Percentiles rank a stretch among this genome's conserved stretches.
Conservation (phyloP, 2,888 invertebrate species). For the Latrodectus elegans region DNA sequence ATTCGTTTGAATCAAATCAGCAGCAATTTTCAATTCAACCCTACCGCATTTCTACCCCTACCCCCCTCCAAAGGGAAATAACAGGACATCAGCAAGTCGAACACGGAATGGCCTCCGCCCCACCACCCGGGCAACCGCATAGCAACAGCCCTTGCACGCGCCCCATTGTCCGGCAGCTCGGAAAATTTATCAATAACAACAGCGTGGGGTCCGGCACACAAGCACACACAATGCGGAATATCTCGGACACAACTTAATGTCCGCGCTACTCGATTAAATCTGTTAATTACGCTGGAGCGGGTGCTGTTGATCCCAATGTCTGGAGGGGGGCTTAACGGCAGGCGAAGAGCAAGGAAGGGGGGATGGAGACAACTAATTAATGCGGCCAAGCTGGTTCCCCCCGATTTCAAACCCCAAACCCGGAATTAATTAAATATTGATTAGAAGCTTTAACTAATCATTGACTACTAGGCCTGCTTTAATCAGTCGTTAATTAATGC, state of each 20-base stretch:
- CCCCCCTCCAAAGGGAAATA: conserved; percentile 14
- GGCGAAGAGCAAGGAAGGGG: conserved; percentile 17
- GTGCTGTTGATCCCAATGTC: conserved; percentile 68
- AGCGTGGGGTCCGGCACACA: conserved; percentile 49
- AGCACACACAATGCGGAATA: conserved; percentile 58
- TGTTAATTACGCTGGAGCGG: conserved; percentile 68
- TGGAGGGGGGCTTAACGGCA: conserved; percentile 50
- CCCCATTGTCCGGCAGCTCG: conserved; percentile 62
- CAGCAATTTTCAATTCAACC: not conserved
- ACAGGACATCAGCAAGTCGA: conserved; percentile 33
- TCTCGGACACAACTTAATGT: conserved; percentile 69
- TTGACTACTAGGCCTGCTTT: conserved; percentile 69
- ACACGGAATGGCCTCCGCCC: conserved; percentile 15
- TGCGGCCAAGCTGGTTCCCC: conserved; percentile 62
- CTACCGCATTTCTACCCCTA: not conserved
- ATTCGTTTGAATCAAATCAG: not conserved
- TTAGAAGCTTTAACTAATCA: conserved; percentile 69
- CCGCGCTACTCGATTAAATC: conserved; percentile 68
- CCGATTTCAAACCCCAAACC: conserved; percentile 60
- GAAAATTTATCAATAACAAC: conserved; percentile 69
- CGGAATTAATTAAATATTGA: conserved; percentile 70
- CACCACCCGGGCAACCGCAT: conserved; percentile 16
- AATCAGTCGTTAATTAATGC: conserved; percentile 70
- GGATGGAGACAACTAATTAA: conserved; percentile 57
- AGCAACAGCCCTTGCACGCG: conserved; percentile 44